Evolutionary conservation across 2,888 invertebrate genomes (phyloP).

Genomic region (Aphodius granarius): DNA sequence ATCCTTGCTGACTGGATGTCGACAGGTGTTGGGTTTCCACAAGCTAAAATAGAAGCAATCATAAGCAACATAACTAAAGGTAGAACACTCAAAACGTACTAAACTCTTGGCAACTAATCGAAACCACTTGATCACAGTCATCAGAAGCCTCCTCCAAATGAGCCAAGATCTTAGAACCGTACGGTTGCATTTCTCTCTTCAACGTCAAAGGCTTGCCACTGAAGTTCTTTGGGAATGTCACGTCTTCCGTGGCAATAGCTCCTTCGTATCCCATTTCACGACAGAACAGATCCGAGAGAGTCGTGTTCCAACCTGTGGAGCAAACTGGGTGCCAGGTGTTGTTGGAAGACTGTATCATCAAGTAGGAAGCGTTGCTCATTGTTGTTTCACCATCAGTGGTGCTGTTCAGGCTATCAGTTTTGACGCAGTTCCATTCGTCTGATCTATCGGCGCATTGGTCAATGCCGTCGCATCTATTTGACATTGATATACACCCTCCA

Average conservation of each 20-base stretch:
- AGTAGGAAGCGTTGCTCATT: slow-evolving; percentile 16
- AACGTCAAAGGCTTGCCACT: slow-evolving; percentile 43
- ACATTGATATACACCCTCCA: slow-evolving; percentile 60
- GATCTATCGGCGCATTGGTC: slow-evolving; percentile 64
- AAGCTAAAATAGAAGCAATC: slow-evolving; percentile 43
- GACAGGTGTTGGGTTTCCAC: slow-evolving; percentile 49
- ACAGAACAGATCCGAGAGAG: slow-evolving; percentile 60
- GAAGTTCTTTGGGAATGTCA: slow-evolving; percentile 36
- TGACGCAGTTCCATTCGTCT: slow-evolving; percentile 64
- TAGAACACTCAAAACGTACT: slow-evolving; percentile 51
- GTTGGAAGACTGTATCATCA: slow-evolving; percentile 39
- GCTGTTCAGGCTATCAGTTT: slow-evolving; percentile 25
- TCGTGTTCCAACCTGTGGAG: slow-evolving; percentile 58
- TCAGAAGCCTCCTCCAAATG: slow-evolving; percentile 53
- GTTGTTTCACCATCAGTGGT: slow-evolving; percentile 30
- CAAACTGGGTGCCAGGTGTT: slow-evolving; percentile 56
- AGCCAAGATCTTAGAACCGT: slow-evolving; percentile 48
- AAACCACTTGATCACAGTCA: slow-evolving; percentile 55
- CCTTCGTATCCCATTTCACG: slow-evolving; percentile 58
- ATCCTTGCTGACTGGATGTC: slow-evolving; percentile 52
- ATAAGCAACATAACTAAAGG: no score
- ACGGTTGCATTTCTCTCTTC: slow-evolving; percentile 35
- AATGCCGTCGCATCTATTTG: slow-evolving; percentile 61
- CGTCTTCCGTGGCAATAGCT: slow-evolving; percentile 47
- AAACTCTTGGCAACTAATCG: slow-evolving; percentile 61